Evolutionary conservation across 2,888 invertebrate genomes (phyloP).

Genomic region (Xylota sylvarum): DNA sequence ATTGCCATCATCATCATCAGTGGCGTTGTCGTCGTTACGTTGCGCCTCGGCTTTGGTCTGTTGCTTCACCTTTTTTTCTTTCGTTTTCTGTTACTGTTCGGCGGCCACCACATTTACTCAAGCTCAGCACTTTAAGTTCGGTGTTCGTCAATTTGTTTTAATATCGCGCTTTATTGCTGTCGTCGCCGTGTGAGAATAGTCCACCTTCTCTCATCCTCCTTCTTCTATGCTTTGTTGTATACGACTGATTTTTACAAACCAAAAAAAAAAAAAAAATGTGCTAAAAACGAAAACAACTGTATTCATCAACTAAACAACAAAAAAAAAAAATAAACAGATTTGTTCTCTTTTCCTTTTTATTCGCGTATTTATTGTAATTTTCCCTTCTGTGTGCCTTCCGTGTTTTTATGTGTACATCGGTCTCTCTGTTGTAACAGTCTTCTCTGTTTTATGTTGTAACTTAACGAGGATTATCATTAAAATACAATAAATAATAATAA

Average conservation of each 20-base stretch:
- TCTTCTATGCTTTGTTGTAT: conserved; percentile 23
- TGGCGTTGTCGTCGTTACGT: conserved; percentile 67
- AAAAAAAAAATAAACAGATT: conserved; percentile 36
- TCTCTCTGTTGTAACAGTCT: conserved; percentile 53
- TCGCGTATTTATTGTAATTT: conserved; percentile 60
- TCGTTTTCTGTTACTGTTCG: conserved; percentile 71
- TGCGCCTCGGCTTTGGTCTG: conserved; percentile 63
- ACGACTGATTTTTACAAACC: neutral
- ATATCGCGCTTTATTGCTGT: conserved; percentile 64
- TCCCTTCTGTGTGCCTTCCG: conserved; percentile 18
- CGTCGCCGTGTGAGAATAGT: conserved; percentile 48
- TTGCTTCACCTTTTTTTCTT: conserved; percentile 68
- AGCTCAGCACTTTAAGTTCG: conserved; percentile 67
- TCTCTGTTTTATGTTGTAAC: conserved; percentile 53
- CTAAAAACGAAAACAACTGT: conserved; percentile 58
- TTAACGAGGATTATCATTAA: conserved; percentile 72
- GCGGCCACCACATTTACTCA: conserved; percentile 60
- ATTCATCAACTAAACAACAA: conserved; percentile 58
- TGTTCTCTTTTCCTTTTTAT: conserved; percentile 34
- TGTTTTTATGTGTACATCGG: conserved; percentile 35
- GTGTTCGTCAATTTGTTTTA: conserved; percentile 73
- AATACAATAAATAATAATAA: conserved; percentile 59
- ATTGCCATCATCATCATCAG: conserved; percentile 54
- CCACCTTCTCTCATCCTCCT: conserved; percentile 47
- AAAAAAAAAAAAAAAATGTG: conserved; percentile 53